Percentiles rank a stretch among this genome's conserved stretches.
Conservation (phyloP, 2,888 invertebrate genomes). For the Ashinkailepas kermadecensis region DNA sequence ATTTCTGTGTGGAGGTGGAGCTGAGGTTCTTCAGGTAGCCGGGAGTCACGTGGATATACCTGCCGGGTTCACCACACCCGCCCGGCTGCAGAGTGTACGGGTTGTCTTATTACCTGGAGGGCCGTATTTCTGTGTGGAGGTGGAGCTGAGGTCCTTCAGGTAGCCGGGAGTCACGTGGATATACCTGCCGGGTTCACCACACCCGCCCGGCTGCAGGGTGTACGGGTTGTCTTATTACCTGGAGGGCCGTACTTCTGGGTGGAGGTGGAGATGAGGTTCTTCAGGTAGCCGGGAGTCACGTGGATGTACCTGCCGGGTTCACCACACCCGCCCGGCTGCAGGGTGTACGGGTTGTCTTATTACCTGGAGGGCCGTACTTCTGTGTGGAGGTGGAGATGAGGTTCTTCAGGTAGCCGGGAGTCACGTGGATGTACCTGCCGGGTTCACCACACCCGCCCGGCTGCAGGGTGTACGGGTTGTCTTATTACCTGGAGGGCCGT, state of each 20-base stretch:
- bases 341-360: constrained; percentile 37
- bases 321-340: constrained; percentile 38
- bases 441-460: constrained; percentile 38
- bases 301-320: constrained; percentile 37
- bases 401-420: constrained; percentile 35
- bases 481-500: too few relatives aligned
- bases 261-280: constrained; percentile 27
- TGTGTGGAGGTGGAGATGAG: constrained; percentile 22
- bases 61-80: constrained; percentile 38
- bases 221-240: constrained; percentile 37
- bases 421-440: constrained; percentile 37
- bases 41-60: constrained; percentile 37
- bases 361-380: too few relatives aligned
- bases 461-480: constrained; percentile 37
- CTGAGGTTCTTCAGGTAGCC: constrained; percentile 34
- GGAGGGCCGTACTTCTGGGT: too few relatives aligned
- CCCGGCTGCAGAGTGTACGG: constrained; percentile 38
- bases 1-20: constrained; percentile 29
- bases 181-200: constrained; percentile 37
- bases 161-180: constrained; percentile 37
- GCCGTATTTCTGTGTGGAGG: constrained; percentile 32
- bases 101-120: too few relatives aligned
- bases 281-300: constrained; percentile 36
- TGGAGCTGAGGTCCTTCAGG: constrained; percentile 31
- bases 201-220: constrained; percentile 38